Evolutionary conservation across 2,797 vertebrate species (phyloP), one percentile per base, ranked within the genome.

Genomic region (Fratercula arctica): DNA sequence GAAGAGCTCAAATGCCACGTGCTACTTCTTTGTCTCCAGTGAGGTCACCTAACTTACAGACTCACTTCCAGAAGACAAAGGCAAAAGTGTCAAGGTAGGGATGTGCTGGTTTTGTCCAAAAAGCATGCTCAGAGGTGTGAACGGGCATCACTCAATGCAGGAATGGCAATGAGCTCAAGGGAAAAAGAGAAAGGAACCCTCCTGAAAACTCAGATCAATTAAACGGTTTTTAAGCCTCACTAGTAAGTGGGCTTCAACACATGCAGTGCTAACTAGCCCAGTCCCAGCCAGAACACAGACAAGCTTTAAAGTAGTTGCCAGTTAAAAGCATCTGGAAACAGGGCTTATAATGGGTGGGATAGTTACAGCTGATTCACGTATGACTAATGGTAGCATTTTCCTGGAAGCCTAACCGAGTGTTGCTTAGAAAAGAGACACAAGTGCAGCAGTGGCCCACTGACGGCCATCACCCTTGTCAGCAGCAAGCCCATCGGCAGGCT

Each of bases 311-410:
- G 88, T 3, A 76, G 66, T 61, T 96, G 90, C 89, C 94, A 96
- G 96, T 90, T 97, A 85, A 89, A 92, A 87, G 25, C 95, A 97
- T 98, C 96, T 98, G 97, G 96, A 97, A 95, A 59, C 19, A 94
- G 73, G 92, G 92, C 83, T 93, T 94, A 33, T 43, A 35, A 69
- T 66, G 89, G 79, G 85, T 69, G 75, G 96, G 93, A 91, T n/a
- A 21, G 11, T 33, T 80, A 84, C 63, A 88, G 87, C 92, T 97
- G 94, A 97, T 78, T 95, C 93, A 94, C 35, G 5, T 37, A 10
- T 90, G 95, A 92, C 78, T 90, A 91, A 95, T 39, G 67, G 48
- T 73, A 53, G 16, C 16, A 2, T 48, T 95, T 85, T n/a, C 81
- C 73, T 83, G 33, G 59, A 96, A 84, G 79, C 85, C 74, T 79